Evolutionary conservation across 2,797 vertebrate species (phyloP), one percentile per base, ranked within the genome.

Genomic region (Tokudaia tokunoshimensis): DNA sequence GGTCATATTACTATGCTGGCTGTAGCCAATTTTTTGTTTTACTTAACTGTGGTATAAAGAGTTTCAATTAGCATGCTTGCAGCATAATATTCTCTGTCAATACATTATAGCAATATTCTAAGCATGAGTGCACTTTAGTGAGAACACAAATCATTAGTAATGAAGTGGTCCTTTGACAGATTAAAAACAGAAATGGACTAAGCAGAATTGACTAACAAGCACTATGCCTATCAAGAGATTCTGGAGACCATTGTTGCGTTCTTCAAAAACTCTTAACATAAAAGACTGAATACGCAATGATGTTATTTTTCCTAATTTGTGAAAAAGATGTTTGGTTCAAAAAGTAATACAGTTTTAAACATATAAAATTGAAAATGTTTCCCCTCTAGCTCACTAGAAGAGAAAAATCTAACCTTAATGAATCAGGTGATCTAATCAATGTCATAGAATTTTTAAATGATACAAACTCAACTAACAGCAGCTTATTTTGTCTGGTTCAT

Each of bases 71-170:
- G 78, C 83, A 96, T 52, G 80, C 26, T 93, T 85, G 80, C 83
- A 97, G 87, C 72, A 94, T 97, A 95, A 96, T 96, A 95, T 90
- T 57, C 83, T 98, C 89, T 97, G 94, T 97, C 96, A 97, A 97
- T 97, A 96, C 79, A 96, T 95, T 96, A 96, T 63, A 89, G 96
- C 91, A 96, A 96, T 97, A 97, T 92, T 97, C 70, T 96, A 97
- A 97, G 97, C 96, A 82, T 96, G 96, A 93, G 93, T 94, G 67
- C 81, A 52, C 87, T 97, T 98, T 96, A 97, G 72, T 95, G 65
- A 79, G 50, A 84, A 85, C 19, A 97, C 95, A 98, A 96, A 98
- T 98, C 96, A 97, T 96, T 92, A 91, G 89, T 92, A 97, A 98
- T 94, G 91, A 97, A 97, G 94, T 96, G 61, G 89, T 74, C 80